Evolutionary conservation across 2,113 vertebrate genomes (phyloP).

Genomic region (Mormoops blainvillei): DNA sequence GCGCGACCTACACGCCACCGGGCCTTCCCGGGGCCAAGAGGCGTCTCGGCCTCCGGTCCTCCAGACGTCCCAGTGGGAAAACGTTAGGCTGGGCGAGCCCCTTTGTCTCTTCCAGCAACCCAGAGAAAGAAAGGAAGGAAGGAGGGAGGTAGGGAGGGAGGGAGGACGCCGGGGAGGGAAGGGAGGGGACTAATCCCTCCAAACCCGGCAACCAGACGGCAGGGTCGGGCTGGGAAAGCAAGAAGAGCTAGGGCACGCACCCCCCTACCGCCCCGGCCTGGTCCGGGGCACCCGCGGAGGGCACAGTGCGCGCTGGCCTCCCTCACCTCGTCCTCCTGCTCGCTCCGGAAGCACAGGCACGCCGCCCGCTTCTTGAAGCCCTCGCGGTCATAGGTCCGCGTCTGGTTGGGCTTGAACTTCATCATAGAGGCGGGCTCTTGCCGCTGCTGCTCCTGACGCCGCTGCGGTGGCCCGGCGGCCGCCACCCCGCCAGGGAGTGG

Average conservation of each 20-base stretch:
- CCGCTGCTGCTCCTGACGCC: conserved; percentile 53
- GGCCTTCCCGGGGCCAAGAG: neutral
- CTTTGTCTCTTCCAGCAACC: conserved; percentile 48
- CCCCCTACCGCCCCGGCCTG: neutral
- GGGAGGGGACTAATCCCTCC: neutral
- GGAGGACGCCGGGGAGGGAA: too few species aligned
- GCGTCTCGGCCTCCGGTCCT: neutral
- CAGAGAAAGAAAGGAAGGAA: neutral
- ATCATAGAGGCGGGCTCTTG: conserved; percentile 86
- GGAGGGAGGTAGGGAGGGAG: neutral
- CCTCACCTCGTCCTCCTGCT: conserved; percentile 92
- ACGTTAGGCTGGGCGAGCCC: neutral
- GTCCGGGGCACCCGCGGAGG: neutral
- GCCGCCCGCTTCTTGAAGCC: conserved; percentile 96
- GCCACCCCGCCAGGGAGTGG: conserved; percentile 60
- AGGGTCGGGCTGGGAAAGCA: neutral
- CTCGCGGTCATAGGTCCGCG: conserved; percentile 95
- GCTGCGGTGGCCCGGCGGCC: conserved; percentile 59
- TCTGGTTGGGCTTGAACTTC: conserved; percentile 97
- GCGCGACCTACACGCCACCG: neutral
- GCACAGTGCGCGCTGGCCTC: neutral
- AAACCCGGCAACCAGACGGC: neutral
- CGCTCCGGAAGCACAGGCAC: conserved; percentile 93
- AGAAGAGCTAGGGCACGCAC: too few species aligned
- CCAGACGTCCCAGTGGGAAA: neutral